phyloP scores from a whole-genome alignment of 1,140 invertebrate species.

The Aphelenchoides besseyi region DNA sequence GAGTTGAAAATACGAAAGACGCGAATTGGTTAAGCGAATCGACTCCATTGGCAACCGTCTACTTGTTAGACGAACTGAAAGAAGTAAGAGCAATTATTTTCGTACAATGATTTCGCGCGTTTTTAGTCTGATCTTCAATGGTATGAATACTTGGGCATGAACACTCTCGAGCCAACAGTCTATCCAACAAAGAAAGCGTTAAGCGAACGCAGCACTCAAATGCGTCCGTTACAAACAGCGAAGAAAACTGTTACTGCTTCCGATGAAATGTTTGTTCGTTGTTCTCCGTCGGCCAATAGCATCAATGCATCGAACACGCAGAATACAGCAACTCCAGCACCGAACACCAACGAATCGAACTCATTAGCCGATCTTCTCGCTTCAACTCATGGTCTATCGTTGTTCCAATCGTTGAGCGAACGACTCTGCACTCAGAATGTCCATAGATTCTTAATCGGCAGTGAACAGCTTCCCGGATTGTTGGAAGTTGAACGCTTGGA shows the following conservation, averaged over 20 bases:
- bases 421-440: slow-evolving; percentile 3
- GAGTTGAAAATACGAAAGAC: background rate
- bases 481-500: slow-evolving; percentile 9
- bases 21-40: background rate
- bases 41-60: slow-evolving; percentile 1
- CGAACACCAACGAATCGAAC: background rate
- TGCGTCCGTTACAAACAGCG: background rate
- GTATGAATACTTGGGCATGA: slow-evolving; percentile 14
- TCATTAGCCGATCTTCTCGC: background rate
- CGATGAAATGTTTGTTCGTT: background rate
- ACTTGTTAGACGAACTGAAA: background rate
- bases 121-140: background rate
- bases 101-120: background rate
- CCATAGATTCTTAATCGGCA: background rate
- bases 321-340: background rate
- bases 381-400: background rate
- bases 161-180: background rate
- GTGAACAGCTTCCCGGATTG: background rate
- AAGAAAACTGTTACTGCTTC: background rate
- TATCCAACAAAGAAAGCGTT: slow-evolving; percentile 8
- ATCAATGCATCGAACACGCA: background rate
- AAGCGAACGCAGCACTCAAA: background rate
- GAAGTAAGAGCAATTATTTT: background rate
- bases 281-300: background rate
- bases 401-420: background rate